phyloP scores from a whole-genome alignment of 1,140 invertebrate species.

The Archegozetes longisetosus region DNA sequence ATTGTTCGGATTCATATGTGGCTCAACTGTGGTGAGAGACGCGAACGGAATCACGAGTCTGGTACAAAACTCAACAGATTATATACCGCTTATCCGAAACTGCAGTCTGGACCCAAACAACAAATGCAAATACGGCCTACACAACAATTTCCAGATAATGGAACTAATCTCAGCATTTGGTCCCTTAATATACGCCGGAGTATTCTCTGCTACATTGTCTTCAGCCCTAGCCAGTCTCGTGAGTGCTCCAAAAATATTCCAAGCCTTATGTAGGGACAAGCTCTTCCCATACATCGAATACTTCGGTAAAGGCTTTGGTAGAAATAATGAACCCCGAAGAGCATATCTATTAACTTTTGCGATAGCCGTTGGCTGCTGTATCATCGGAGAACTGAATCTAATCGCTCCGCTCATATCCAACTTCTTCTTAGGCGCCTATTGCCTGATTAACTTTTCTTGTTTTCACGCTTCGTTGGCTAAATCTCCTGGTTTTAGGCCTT shows the following conservation, averaged over 20 bases:
- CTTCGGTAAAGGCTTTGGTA: slow-evolving; percentile 90
- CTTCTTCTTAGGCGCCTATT: slow-evolving; percentile 92
- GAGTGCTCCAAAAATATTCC: slow-evolving; percentile 37
- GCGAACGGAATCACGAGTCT: slow-evolving; percentile 40
- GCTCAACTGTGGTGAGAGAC: slow-evolving; percentile 51
- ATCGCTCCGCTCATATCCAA: slow-evolving; percentile 93
- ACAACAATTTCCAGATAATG: slow-evolving; percentile 30
- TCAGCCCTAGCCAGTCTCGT: slow-evolving; percentile 44
- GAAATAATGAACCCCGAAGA: slow-evolving; percentile 71
- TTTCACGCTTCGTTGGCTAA: slow-evolving; percentile 77
- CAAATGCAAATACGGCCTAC: slow-evolving; percentile 18
- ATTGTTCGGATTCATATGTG: slow-evolving; percentile 57
- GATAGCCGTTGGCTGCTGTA: too few relatives aligned
- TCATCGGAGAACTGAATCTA: too few relatives aligned
- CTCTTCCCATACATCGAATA: slow-evolving; percentile 83
- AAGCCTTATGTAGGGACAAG: slow-evolving; percentile 61
- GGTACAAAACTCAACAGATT: not conserved
- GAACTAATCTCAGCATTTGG: slow-evolving; percentile 33
- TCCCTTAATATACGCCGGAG: slow-evolving; percentile 40
- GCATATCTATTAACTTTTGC: slow-evolving; percentile 80
- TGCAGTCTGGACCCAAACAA: slow-evolving; percentile 8
- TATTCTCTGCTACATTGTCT: slow-evolving; percentile 43
- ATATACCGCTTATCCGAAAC: not conserved
- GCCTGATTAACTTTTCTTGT: slow-evolving; percentile 83
- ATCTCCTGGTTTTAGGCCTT: slow-evolving; percentile 34